These are phyloP conservation scores for Montipora efflorescens DNA, from an alignment of 64 coral and sea anemone species.

Conservation along the genomic window DNA sequence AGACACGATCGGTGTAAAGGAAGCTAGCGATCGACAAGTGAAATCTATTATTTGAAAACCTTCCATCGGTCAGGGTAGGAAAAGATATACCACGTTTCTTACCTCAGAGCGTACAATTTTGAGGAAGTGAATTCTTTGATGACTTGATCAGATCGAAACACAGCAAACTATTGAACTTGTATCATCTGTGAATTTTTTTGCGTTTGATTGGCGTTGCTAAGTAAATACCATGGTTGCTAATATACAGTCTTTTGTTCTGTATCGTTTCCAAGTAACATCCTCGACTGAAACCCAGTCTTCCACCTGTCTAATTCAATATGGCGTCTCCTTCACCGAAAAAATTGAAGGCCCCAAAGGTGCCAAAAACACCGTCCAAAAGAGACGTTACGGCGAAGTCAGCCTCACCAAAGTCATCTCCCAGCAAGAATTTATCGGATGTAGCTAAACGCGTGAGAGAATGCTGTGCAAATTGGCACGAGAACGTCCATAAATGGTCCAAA, in stretches of 20 bases:
- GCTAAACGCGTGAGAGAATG: slow-evolving; percentile 76
- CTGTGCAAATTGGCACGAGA: slow-evolving; percentile 86
- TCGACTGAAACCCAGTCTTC: slow-evolving; percentile 50
- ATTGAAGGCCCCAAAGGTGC: slow-evolving; percentile 52
- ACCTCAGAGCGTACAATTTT: not conserved
- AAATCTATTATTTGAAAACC: not conserved
- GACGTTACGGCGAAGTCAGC: slow-evolving; percentile 33
- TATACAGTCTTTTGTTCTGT: not conserved
- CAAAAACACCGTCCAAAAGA: slow-evolving; percentile 69
- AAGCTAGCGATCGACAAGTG: not conserved
- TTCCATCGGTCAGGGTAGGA: not conserved
- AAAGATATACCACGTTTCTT: not conserved
- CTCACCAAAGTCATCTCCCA: slow-evolving; percentile 59
- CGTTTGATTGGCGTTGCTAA: slow-evolving; percentile 67
- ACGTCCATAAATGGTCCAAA: slow-evolving; percentile 84
- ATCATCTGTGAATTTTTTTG: not conserved
- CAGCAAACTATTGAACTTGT: not conserved
- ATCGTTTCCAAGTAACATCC: slow-evolving; percentile 60
- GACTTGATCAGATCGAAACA: not conserved
- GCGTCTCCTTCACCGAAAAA: slow-evolving; percentile 68
- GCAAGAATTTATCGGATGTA: slow-evolving; percentile 69
- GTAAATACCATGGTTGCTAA: slow-evolving; percentile 69
- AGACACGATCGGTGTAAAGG: not conserved
- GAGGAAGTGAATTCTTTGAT: not conserved
- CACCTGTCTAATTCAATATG: slow-evolving; percentile 56